Base-by-base conservation (phyloP, 2,888 invertebrate species). In the Drosophila multiciliata region DNA sequence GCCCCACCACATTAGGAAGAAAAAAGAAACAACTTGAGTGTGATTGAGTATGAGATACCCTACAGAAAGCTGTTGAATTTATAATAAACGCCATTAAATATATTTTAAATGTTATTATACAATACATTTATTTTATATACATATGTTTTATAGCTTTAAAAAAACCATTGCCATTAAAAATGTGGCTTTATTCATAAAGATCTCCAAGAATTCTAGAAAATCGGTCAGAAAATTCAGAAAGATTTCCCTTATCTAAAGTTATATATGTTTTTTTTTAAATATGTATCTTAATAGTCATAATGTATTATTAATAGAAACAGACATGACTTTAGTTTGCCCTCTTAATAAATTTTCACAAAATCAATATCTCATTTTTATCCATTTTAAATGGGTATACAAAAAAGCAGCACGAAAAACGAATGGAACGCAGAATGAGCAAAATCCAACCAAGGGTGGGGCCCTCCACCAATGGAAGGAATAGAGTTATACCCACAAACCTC, bases 1-100 rank as follows among this genome's bases (percentile, higher is more conserved):
- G 87, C 83, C 87, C 83, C 89, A 80, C 89, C 78, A 80, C 89
- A 86, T 86, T 75, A 75, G 60, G 71, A 55, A 64, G 36, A 58
- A 54, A 64, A 45, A 49, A 20, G 11, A 23, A 11, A 8, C 45
- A 23, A 45, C 8, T 45, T 3, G 23, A 1, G 15, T 23, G 20
- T 45, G 23, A 23, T 23, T 15, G 45, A 45, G 15, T 45, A 8
- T 7, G 15, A 15, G 8, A 15, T 45, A 23, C 45, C 45, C 45
- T 23, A 8, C 20, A 45, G 15, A 23, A 3, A 23, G 45, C 20
- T 15, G 3, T 45, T 15, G 4, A 29, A 6, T 29, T 29, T 29
- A 29, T 29, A 29, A 29, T 29, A 29, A 29, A 29, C 29, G 29
- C 6, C 29, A 29, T 29, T 29, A 29, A 29, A 29, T 6, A 29